Evolutionary conservation across 2,888 invertebrate genomes (phyloP), one percentile per base, ranked within the genome.

Genomic region (Polyommatus iphigenia): DNA sequence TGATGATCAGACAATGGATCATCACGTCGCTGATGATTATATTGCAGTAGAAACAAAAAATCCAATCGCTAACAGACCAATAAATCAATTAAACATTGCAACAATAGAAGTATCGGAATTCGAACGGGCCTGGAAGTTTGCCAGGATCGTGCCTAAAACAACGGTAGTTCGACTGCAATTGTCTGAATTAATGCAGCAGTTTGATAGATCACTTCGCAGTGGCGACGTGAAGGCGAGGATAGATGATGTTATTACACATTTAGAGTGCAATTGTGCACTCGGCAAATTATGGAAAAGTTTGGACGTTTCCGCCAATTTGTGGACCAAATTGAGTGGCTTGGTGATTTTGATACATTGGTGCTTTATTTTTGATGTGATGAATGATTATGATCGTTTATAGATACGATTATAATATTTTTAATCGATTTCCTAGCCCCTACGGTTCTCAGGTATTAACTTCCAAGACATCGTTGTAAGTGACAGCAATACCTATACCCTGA

Each of bases 151-250:
- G 83, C 83, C 83, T 83, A 85, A 84, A 85, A 85, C 84, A 85
- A 85, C 84, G 82, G 81, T 82, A 82, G 80, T 79, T 81, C 80
- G 79, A 79, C 80, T 83, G 80, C 83, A 82, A 83, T 83, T 82
- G 83, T 84, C 83, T 83, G 84, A 85, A 85, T 85, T 83, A 83
- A 85, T 86, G 85, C 84, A 82, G 78, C 83, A 80, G 80, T 81
- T 84, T 85, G 85, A 85, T 84, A 82, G 85, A 85, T 84, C 83
- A 83, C 82, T 79, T 81, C 79, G 82, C 81, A 81, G 79, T 79
- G 79, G 81, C 82, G 82, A 82, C 81, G 81, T 79, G 81, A 80
- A 80, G 80, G 79, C 80, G 79, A 71, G 79, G 46, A 81, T 79
- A 80, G 79, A 83, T 81, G 81, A 81, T 79, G 81, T 82, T 81